Evolutionary conservation across 2,113 vertebrate species (phyloP), one percentile per base, ranked within the genome.

Genomic region (Eublepharis macularius): DNA sequence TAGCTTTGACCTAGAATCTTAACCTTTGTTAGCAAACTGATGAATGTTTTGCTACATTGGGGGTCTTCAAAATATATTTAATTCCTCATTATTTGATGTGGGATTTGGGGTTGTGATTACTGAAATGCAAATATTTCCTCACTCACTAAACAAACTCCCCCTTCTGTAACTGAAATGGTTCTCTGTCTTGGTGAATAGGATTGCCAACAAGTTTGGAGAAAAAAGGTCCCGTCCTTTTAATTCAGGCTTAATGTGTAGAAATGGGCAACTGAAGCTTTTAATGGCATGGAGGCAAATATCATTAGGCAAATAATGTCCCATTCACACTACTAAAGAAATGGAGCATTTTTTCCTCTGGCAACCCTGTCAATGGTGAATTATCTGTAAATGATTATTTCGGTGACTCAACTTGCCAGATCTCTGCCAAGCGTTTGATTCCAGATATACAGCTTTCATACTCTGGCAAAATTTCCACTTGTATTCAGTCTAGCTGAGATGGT

Each of bases 331-430:
- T 54, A 54, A 54, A 54, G 16, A 17, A 54, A 54, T 17, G 19
- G 19, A 17, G 19, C 51, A 19, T 19, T 54, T 14, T 54, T 54
- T 54, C 19, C 17, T 54, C 51, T 54, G 51, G 51, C 14, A 14
- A 54, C 4, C n/a, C 51, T 54, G 17, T 14, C 51, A 54, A 54
- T 17, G 14, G 14, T 92, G 68, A 90, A 49, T 32, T 93, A 79
- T n/a, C 91, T 88, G 82, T 92, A 93, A 87, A 90, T 90, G 77
- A 91, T 88, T 89, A 91, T 94, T 94, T 90, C 92, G 93, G 86
- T 90, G 76, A 88, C 89, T 91, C 85, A 84, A 90, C 89, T 86
- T 91, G 91, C 87, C 93, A 91, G 82, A 47, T 60, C 0, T 0
- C 90, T 92, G 90, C 92, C 94, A 95, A 91, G 86, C 80, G 77